Conservation (phyloP, 2,113 vertebrate species). For the Sapayoa aenigma region DNA sequence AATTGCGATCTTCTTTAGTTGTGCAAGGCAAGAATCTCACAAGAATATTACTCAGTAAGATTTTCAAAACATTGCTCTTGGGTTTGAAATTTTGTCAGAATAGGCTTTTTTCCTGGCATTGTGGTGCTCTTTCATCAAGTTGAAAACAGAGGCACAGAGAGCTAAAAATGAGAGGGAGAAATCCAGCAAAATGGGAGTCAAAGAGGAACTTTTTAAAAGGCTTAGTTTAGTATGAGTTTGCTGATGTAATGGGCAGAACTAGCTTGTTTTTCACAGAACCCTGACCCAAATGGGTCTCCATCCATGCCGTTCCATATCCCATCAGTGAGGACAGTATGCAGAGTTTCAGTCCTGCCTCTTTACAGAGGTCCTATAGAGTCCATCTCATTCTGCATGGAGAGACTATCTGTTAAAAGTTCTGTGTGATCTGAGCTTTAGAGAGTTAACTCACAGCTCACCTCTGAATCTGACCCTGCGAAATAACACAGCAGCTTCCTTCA, state of each 20-base stretch:
- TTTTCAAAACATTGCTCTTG: neutral
- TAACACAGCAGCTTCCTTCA: neutral
- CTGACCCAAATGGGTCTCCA: neutral
- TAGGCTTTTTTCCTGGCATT: neutral
- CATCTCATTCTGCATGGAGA: neutral
- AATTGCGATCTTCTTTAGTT: neutral
- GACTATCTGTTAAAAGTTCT: neutral
- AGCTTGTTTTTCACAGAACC: neutral
- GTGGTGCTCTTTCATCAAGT: neutral
- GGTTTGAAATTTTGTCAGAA: neutral
- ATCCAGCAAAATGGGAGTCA: neutral
- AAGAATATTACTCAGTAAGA: neutral
- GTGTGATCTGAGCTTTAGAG: neutral
- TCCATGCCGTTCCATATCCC: fast-evolving
- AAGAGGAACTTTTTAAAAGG: neutral
- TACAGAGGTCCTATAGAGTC: neutral
- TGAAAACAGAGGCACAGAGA: neutral
- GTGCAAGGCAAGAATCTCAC: neutral
- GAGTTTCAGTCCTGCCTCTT: neutral
- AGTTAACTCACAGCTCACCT: neutral
- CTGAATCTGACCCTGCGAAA: neutral
- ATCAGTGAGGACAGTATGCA: fast-evolving
- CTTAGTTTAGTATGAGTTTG: fast-evolving
- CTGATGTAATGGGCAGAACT: neutral
- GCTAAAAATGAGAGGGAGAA: neutral